phyloP scores from a whole-genome alignment of 2,888 invertebrate genomes.

The Nomada fucata region DNA sequence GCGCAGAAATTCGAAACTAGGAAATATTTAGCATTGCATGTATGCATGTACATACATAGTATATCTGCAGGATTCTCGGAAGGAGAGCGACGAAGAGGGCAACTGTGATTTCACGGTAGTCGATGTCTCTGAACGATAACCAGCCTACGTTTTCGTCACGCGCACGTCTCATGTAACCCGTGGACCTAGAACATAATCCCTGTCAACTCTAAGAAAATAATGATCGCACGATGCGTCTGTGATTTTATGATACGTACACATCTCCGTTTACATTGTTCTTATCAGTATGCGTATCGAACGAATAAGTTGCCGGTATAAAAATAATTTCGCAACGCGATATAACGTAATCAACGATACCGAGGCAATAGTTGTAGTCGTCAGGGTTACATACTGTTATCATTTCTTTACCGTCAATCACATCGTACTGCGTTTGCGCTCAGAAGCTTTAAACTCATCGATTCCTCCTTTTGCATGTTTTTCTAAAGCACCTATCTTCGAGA shows the following conservation, averaged over 20 bases:
- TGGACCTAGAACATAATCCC: conserved; percentile 67
- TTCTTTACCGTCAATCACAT: background rate
- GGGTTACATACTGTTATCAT: background rate
- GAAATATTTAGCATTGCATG: conserved; percentile 22
- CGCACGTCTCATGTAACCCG: conserved; percentile 73
- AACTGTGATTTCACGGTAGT: conserved; percentile 63
- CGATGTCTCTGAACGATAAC: conserved; percentile 71
- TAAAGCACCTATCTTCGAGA: too few species aligned
- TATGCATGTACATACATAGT: background rate
- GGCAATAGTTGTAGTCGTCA: background rate
- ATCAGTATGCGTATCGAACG: conserved; percentile 24
- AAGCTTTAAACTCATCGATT: too few species aligned
- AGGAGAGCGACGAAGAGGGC: conserved; percentile 42
- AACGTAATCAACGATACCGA: background rate
- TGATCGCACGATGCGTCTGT: conserved; percentile 46
- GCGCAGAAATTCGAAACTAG: conserved; percentile 15
- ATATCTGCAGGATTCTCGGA: conserved; percentile 57
- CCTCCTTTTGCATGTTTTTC: too few species aligned
- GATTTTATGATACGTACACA: conserved; percentile 40
- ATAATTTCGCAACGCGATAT: conserved; percentile 23
- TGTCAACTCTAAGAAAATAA: conserved; percentile 63
- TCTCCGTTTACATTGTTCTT: conserved; percentile 48
- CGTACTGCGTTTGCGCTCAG: too few species aligned
- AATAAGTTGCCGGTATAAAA: conserved; percentile 27
- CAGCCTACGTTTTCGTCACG: conserved; percentile 69